A percentile compares a stretch with the other conserved stretches of the same genome.
phyloP scores from a whole-genome alignment of 2,797 vertebrate genomes.

The Crax fasciolata region DNA sequence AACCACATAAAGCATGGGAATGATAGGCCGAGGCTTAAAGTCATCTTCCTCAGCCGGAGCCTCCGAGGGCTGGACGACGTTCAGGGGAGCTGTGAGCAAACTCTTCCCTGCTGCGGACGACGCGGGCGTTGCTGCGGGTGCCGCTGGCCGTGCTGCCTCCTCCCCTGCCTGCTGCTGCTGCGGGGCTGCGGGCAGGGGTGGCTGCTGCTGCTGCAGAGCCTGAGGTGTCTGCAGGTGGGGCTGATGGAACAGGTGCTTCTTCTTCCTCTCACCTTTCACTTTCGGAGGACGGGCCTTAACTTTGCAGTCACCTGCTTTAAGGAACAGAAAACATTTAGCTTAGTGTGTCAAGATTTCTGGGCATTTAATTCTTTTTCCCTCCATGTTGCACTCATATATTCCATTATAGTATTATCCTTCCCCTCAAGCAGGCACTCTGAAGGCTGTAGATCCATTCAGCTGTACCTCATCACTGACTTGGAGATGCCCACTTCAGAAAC shows the following conservation, averaged over 20 bases:
- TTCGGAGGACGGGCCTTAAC: slow-evolving; percentile 68
- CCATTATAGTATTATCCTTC: accelerated
- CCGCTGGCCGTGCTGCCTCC: accelerated
- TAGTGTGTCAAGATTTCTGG: accelerated
- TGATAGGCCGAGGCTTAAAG: slow-evolving; percentile 78
- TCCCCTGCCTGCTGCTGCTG: neutral
- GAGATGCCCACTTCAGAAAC: neutral
- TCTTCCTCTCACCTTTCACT: slow-evolving; percentile 84
- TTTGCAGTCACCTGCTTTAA: slow-evolving; percentile 76
- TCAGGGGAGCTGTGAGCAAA: slow-evolving; percentile 38
- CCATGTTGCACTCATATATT: accelerated
- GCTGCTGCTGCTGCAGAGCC: neutral
- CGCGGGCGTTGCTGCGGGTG: accelerated
- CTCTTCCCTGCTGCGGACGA: neutral
- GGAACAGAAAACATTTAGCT: neutral
- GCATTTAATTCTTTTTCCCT: no score
- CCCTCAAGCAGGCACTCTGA: neutral
- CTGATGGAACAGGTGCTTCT: slow-evolving; percentile 74
- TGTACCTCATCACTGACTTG: neutral
- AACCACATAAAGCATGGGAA: slow-evolving; percentile 85
- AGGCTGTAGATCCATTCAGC: neutral
- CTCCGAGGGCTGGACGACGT: slow-evolving; percentile 63
- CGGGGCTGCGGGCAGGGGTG: accelerated
- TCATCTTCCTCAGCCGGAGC: slow-evolving; percentile 52
- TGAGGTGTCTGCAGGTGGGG: neutral